Evolutionary conservation across 2,797 vertebrate genomes (phyloP).

Genomic region (Glossophaga mutica): DNA sequence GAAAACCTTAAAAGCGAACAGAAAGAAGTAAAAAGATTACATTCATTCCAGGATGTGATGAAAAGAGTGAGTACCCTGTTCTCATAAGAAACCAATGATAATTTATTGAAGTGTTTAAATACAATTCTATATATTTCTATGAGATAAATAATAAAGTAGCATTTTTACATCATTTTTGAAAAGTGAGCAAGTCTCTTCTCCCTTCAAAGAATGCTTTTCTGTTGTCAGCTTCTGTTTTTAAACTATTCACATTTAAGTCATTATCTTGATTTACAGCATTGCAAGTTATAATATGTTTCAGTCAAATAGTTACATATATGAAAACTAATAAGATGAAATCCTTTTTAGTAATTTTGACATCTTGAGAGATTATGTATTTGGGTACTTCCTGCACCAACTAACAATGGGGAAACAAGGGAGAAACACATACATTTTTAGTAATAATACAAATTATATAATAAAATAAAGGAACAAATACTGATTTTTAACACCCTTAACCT

Average conservation of each 20-base stretch:
- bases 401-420: background rate
- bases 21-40: background rate
- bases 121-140: background rate
- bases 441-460: background rate
- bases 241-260: background rate
- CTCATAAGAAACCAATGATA: background rate
- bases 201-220: background rate
- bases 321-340: background rate
- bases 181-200: background rate
- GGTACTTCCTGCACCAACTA: background rate
- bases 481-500: background rate
- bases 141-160: background rate
- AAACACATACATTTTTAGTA: background rate
- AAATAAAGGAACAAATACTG: background rate
- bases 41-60: background rate
- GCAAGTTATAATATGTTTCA: background rate
- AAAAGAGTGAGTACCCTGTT: background rate
- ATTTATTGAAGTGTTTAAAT: background rate
- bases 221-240: background rate
- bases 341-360: background rate
- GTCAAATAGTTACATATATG: background rate
- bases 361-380: background rate
- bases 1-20: background rate
- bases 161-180: background rate
- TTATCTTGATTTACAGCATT: background rate